Evolutionary conservation across 1,140 invertebrate species (phyloP), one percentile per base, ranked within the genome.

Genomic region (Oryctes rhinoceros): DNA sequence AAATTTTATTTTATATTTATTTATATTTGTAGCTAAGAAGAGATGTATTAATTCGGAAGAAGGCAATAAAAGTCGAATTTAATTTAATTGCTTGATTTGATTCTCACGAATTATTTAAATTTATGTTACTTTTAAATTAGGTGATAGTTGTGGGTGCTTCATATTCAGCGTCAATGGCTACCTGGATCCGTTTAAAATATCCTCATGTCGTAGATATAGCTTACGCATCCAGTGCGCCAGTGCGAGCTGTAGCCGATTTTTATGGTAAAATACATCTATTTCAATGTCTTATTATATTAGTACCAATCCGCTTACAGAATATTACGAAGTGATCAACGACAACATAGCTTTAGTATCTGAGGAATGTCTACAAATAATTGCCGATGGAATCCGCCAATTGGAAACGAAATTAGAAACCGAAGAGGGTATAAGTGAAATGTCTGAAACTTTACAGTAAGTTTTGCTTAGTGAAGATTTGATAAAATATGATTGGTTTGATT

Each of bases 331-430:
- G 6, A 65, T 81, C 13, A 81, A 81, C 44, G 76, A 81, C 20
- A 76, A 44, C 15, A 78, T 78, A 44, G 76, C 15, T 15, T 78
- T 62, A 24, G 80, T 78, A 4, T 62, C 86, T 90, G 82, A 90
- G 4, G n/a, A 74, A 18, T 77, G 39, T 30, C 67, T 78, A 0
- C 85, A 88, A 5, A 88, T 88, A 0, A 78, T 81, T 24, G 11
- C 20, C n/a, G 44, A 59, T 5, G 80, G 59, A 15, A 78, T 71
- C 18, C n/a, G 11, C 6, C 20, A 49, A 30, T 39, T 75, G 11
- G 78, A 87, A 2, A 76, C 82, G 18, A 84, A 87, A 2, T 81
- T 89, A 80, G 30, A 83, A 13, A 89, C 87, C 1, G 86, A 86
- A 81, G 82, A 79, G 7, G 88, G 88, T 0, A 84, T 86, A 20